phyloP scores from a whole-genome alignment of 2,797 vertebrate species.

The Microctenopoma steveboyesi region DNA sequence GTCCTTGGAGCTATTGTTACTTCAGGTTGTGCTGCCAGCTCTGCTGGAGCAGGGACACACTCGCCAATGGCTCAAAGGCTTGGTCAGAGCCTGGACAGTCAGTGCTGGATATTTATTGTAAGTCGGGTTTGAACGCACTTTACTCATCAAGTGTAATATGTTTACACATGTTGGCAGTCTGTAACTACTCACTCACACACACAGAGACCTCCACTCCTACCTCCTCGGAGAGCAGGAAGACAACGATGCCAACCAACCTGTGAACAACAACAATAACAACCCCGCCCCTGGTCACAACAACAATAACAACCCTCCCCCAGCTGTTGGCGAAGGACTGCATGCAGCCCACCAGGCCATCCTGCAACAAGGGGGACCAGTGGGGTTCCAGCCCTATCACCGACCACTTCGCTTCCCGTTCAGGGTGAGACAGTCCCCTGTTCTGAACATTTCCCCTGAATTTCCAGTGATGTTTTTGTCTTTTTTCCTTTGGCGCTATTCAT shows the following conservation, averaged over 20 bases:
- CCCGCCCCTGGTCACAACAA: conserved; percentile 90
- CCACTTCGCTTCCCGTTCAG: conserved; percentile 95
- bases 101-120: conserved; percentile 96
- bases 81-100: conserved; percentile 97
- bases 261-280: conserved; percentile 94
- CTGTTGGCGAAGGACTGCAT: conserved; percentile 95
- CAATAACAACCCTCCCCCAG: conserved; percentile 92
- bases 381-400: conserved; percentile 97
- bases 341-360: conserved; percentile 99
- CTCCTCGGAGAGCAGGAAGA: conserved; percentile 98
- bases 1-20: conserved; percentile 89
- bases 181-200: neutral
- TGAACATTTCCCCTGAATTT: neutral
- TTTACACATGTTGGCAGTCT: neutral
- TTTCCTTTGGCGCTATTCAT: too few relatives aligned
- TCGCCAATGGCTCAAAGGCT: conserved; percentile 97
- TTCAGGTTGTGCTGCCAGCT: conserved; percentile 94
- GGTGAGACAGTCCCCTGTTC: conserved; percentile 76
- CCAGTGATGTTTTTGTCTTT: neutral
- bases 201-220: conserved; percentile 97
- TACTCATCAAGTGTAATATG: neutral
- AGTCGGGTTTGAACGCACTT: conserved; percentile 68
- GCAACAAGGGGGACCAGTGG: conserved; percentile 96
- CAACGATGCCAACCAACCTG: conserved; percentile 92
- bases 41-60: conserved; percentile 95